Percentiles rank a stretch among this genome's conserved stretches.
These are phyloP conservation scores for Trachythela sp. DNA, from an alignment of 64 coral and sea anemone genomes.

Conservation along the genomic window DNA sequence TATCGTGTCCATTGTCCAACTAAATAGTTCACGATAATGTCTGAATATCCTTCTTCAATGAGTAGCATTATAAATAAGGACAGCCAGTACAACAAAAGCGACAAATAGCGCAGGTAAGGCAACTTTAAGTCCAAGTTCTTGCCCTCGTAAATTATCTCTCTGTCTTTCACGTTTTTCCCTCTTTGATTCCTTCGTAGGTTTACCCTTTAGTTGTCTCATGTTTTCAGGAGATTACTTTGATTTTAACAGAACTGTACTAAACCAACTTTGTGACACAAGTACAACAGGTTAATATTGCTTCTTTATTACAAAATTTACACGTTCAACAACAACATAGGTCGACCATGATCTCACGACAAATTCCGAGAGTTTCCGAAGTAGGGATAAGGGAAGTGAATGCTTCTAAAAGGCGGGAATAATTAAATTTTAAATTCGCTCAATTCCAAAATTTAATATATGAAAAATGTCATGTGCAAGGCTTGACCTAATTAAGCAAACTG, in stretches of 20 bases:
- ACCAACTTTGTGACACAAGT: neutral
- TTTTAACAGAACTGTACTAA: neutral
- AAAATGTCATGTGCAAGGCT: too few species aligned
- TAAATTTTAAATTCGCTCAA: too few species aligned
- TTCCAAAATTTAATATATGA: too few species aligned
- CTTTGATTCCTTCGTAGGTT: neutral
- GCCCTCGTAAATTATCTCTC: neutral
- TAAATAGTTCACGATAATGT: neutral
- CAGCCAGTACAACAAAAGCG: neutral
- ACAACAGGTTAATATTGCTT: neutral
- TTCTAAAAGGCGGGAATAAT: neutral
- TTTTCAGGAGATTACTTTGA: neutral
- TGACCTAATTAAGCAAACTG: too few species aligned
- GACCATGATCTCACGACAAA: neutral
- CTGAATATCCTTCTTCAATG: neutral
- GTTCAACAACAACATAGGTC: neutral
- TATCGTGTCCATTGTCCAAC: too few species aligned
- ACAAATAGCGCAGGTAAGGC: neutral
- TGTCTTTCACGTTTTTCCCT: neutral
- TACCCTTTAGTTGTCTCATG: neutral
- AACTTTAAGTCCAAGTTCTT: neutral
- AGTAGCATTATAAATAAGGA: slow-evolving; percentile 17
- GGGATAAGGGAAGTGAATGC: neutral
- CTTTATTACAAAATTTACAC: neutral
- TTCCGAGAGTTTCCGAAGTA: neutral